Conservation (phyloP, 2,888 invertebrate genomes). For the Tolmerus cingulatus region DNA sequence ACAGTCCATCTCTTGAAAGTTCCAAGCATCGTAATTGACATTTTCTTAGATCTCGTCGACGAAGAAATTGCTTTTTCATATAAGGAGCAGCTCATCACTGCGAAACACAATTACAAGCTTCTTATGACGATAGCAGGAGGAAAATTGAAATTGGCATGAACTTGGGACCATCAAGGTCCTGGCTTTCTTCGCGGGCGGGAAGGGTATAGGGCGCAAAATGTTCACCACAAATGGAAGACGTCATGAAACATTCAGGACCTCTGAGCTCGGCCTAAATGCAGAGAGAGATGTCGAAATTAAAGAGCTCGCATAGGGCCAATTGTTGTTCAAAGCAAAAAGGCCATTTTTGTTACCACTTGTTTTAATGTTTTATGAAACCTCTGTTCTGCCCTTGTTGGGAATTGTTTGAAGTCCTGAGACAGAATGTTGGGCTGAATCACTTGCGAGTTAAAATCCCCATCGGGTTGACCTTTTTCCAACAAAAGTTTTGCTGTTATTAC, state of each 20-base stretch:
- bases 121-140: neutral
- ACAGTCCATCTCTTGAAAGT: neutral
- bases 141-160: neutral
- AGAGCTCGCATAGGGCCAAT: neutral
- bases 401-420: neutral
- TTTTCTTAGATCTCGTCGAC: neutral
- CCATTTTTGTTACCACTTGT: neutral
- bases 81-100: neutral
- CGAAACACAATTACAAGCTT: neutral
- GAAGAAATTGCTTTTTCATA: slow-evolving; percentile 2
- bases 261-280: neutral
- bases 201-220: neutral
- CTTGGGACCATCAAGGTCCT: neutral
- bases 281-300: neutral
- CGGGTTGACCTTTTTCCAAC: neutral
- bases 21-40: neutral
- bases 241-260: neutral
- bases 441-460: neutral
- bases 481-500: neutral
- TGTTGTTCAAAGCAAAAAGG: neutral
- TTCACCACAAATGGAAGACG: neutral
- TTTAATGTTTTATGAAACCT: neutral
- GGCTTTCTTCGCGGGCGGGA: neutral
- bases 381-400: neutral
- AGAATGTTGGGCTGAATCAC: neutral